Evolutionary conservation across 2,888 invertebrate species (phyloP).

Genomic region (Cryptocheilus praepositus): DNA sequence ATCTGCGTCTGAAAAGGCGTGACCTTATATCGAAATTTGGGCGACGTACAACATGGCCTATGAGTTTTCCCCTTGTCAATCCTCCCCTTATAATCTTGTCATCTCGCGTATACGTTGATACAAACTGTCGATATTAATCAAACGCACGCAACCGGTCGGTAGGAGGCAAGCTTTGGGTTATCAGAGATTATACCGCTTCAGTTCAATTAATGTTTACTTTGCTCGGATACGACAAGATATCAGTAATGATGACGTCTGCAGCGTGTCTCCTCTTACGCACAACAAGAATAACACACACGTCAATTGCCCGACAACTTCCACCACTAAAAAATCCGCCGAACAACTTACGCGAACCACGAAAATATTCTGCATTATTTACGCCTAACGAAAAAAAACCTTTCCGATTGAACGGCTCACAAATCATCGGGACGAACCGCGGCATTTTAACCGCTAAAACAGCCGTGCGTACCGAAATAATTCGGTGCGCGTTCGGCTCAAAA

Average conservation of each 20-base stretch:
- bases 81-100: background rate
- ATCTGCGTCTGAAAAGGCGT: no score
- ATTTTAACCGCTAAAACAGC: no score
- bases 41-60: constrained; percentile 11
- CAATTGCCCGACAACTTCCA: no score
- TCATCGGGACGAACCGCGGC: no score
- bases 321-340: no score
- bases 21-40: constrained; percentile 20
- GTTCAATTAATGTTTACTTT: constrained; percentile 23
- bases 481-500: no score
- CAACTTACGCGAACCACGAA: no score
- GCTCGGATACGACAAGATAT: constrained; percentile 10
- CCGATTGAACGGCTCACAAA: no score
- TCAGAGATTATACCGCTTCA: constrained; percentile 32
- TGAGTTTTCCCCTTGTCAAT: constrained; percentile 18
- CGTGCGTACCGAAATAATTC: no score
- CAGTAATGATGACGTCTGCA: background rate
- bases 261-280: background rate
- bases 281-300: no score
- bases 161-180: constrained; percentile 29
- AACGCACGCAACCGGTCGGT: constrained; percentile 29
- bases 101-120: constrained; percentile 28
- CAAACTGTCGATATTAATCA: constrained; percentile 45
- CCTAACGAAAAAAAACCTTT: no score
- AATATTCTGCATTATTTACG: no score